A percentile compares a stretch with the other conserved stretches of the same genome.
phyloP scores from a whole-genome alignment of 2,113 vertebrate species.

The Hymenochirus boettgeri region DNA sequence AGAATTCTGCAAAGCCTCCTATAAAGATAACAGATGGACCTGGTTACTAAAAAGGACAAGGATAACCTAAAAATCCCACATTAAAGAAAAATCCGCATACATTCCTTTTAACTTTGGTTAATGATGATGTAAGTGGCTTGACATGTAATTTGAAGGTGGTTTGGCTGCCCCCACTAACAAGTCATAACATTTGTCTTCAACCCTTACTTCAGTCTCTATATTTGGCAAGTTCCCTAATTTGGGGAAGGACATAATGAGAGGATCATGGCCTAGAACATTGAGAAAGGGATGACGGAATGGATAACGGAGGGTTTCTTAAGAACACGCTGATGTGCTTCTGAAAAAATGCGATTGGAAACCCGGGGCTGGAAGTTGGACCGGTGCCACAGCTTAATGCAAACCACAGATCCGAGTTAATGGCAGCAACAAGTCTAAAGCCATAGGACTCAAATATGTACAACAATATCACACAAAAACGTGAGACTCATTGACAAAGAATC shows the following conservation, averaged over 20 bases:
- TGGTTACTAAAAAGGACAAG: background rate
- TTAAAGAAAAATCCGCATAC: no score
- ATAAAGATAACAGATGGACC: background rate
- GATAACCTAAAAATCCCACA: background rate
- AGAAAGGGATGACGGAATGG: conserved; percentile 23
- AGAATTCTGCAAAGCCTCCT: conserved; percentile 43
- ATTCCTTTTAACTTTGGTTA: no score
- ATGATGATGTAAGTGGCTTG: background rate
- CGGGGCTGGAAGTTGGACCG: background rate
- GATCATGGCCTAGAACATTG: conserved; percentile 21
- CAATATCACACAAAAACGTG: no score
- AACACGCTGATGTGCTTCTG: conserved; percentile 18
- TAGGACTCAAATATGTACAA: no score
- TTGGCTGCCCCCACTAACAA: no score
- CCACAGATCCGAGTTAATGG: background rate
- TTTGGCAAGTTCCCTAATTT: conserved; percentile 35
- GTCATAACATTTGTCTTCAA: background rate
- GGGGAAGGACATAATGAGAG: background rate
- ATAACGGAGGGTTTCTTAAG: conserved; percentile 19
- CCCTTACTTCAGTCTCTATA: conserved; percentile 6
- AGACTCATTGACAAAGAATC: no score
- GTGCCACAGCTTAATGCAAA: conserved; percentile 15
- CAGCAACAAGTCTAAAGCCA: background rate
- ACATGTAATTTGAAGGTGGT: background rate
- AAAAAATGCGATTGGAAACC: conserved; percentile 24